These are phyloP conservation scores for Leptopilina boulardi DNA, from an alignment of 1,140 invertebrate species.

Conservation along the genomic window DNA sequence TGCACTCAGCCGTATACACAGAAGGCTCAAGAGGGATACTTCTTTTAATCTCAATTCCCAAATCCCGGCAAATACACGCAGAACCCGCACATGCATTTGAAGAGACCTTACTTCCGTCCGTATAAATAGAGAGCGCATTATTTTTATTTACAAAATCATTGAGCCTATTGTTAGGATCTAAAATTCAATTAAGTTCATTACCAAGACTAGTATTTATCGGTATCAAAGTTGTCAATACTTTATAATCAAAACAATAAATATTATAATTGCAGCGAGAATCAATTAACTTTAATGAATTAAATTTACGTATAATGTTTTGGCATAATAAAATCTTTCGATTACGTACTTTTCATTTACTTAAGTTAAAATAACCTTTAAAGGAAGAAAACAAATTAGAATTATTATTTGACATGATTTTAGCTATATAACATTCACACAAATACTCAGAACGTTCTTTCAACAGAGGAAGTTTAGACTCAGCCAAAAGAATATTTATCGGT, in stretches of 20 bases:
- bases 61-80: constrained; percentile 4
- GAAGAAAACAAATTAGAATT: not conserved
- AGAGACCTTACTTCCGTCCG: constrained; percentile 33
- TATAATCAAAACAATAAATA: no score
- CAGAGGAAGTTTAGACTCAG: not conserved
- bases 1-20: constrained; percentile 36
- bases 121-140: no score
- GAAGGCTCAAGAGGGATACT: not conserved
- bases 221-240: no score
- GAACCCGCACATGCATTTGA: not conserved
- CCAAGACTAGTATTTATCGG: no score
- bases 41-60: not conserved
- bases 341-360: not conserved
- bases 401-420: not conserved
- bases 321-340: not conserved
- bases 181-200: no score
- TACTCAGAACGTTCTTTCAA: not conserved
- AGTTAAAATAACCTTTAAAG: not conserved
- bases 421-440: not conserved
- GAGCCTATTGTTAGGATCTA: no score
- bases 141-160: no score
- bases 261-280: no score
- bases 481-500: not conserved
- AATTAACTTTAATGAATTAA: no score
- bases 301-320: no score